phyloP scores from a whole-genome alignment of 2,113 vertebrate species.

The Pedetes capensis region DNA sequence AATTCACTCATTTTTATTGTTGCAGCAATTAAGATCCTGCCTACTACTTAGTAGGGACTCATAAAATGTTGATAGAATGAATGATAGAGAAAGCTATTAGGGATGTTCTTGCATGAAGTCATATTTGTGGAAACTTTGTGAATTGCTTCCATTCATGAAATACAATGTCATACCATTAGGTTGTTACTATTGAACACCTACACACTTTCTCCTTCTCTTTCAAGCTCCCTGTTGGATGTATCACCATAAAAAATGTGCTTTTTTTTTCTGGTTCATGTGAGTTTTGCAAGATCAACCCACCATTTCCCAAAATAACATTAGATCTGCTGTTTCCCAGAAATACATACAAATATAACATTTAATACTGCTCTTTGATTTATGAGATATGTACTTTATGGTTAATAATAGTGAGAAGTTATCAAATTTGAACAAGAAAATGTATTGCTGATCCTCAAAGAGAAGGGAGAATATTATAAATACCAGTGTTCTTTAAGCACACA shows the following conservation, averaged over 20 bases:
- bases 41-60: neutral
- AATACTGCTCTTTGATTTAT: slow-evolving; percentile 57
- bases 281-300: slow-evolving; percentile 64
- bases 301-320: slow-evolving; percentile 63
- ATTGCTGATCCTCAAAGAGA: neutral
- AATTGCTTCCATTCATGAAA: slow-evolving; percentile 68
- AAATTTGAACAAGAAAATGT: slow-evolving; percentile 52
- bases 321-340: slow-evolving; percentile 69
- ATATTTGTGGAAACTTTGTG: slow-evolving; percentile 28
- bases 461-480: slow-evolving; percentile 38
- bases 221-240: slow-evolving; percentile 45
- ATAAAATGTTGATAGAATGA: neutral
- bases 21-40: neutral
- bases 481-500: neutral
- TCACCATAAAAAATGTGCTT: slow-evolving; percentile 45
- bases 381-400: slow-evolving; percentile 37
- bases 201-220: slow-evolving; percentile 54
- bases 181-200: slow-evolving; percentile 72
- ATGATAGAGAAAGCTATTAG: neutral
- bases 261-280: slow-evolving; percentile 43
- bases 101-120: neutral
- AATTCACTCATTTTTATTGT: slow-evolving; percentile 15
- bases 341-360: slow-evolving; percentile 63
- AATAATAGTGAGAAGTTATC: slow-evolving; percentile 41
- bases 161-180: slow-evolving; percentile 29